Evolutionary conservation across 2,888 invertebrate species (phyloP).

Genomic region (Parapristionchus giblindavisi): DNA sequence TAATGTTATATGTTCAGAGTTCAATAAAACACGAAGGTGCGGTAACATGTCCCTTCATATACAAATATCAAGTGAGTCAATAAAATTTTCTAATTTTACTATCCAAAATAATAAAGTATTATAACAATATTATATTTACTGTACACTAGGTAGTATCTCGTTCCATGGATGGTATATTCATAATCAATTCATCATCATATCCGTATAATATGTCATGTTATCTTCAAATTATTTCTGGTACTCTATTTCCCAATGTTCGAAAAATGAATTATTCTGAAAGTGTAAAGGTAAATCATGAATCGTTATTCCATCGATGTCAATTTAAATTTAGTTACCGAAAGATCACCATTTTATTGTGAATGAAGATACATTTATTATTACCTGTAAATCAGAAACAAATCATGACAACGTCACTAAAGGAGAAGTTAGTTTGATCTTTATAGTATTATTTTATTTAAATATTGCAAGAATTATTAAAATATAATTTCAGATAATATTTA

Average conservation of each 20-base stretch:
- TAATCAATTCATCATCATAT: background rate
- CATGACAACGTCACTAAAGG: background rate
- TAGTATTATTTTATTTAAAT: background rate
- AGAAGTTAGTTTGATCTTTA: background rate
- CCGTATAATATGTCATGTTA: background rate
- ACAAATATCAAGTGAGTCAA: background rate
- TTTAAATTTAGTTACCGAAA: background rate
- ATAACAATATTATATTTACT: background rate
- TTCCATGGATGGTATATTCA: background rate
- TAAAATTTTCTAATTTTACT: background rate
- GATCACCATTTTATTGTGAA: background rate
- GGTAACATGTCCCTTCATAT: background rate
- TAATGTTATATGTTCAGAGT: no score
- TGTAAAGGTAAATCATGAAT: background rate
- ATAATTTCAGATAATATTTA: slow-evolving; percentile 6
- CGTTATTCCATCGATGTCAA: background rate
- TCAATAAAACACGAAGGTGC: slow-evolving; percentile 1
- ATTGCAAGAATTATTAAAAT: background rate
- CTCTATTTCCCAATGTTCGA: slow-evolving; percentile 12
- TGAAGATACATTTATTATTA: slow-evolving; percentile 3
- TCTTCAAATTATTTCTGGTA: slow-evolving; percentile 2
- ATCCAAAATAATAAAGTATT: background rate
- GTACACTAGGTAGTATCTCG: background rate
- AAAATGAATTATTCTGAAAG: background rate
- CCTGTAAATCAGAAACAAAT: background rate